Evolutionary conservation across 92 coral and sea anemone genomes (phyloP).

Genomic region (Porites evermanni): DNA sequence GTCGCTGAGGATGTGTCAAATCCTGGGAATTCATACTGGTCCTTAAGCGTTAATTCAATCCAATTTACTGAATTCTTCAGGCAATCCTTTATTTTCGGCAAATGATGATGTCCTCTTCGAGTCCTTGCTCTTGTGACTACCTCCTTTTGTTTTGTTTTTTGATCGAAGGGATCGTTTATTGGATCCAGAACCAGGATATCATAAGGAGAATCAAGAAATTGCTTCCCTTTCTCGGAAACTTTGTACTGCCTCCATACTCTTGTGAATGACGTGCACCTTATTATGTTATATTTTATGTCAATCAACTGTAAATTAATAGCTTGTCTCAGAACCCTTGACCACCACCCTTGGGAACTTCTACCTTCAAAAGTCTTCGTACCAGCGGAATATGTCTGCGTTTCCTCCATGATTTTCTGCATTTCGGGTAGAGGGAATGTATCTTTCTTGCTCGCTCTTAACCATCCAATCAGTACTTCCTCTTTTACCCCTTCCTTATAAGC

Average conservation of each 20-base stretch:
- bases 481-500: constrained; percentile 46
- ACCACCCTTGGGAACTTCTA: constrained; percentile 47
- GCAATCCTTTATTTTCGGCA: constrained; percentile 53
- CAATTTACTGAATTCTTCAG: constrained; percentile 35
- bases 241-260: constrained; percentile 55
- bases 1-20: constrained; percentile 31
- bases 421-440: constrained; percentile 49
- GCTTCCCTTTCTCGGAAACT: constrained; percentile 47
- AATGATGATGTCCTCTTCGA: constrained; percentile 61
- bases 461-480: constrained; percentile 50
- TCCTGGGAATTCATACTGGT: constrained; percentile 70
- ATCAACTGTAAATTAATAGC: constrained; percentile 28
- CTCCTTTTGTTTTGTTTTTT: constrained; percentile 7
- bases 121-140: constrained; percentile 5
- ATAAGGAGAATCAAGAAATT: constrained; percentile 32
- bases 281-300: constrained; percentile 47
- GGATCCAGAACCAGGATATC: constrained; percentile 47
- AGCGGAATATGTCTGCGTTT: constrained; percentile 43
- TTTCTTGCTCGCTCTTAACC: constrained; percentile 62
- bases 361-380: constrained; percentile 29
- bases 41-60: constrained; percentile 24
- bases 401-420: constrained; percentile 40
- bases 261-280: constrained; percentile 39
- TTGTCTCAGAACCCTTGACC: constrained; percentile 62
- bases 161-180: constrained; percentile 19